These are phyloP conservation scores for Rotaria sp. DNA, from an alignment of 2,888 invertebrate species.

Conservation along the genomic window DNA sequence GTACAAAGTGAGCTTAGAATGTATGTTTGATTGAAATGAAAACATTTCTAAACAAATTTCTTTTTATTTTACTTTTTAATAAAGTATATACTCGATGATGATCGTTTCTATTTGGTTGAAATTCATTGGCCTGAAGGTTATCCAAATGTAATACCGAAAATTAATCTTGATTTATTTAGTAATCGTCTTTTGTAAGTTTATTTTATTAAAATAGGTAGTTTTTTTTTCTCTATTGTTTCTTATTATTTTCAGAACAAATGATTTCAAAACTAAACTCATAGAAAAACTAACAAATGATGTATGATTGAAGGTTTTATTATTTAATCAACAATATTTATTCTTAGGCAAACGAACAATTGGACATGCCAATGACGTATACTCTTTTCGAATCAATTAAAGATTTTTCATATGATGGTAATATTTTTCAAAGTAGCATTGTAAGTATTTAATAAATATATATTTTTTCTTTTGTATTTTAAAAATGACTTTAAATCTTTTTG, in stretches of 20 bases:
- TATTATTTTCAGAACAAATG: slow-evolving; percentile 60
- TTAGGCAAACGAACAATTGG: slow-evolving; percentile 70
- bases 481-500: too few species aligned
- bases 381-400: slow-evolving; percentile 84
- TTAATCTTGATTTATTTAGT: slow-evolving; percentile 83
- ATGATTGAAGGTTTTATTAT: slow-evolving; percentile 29
- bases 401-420: slow-evolving; percentile 61
- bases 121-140: slow-evolving; percentile 78
- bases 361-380: slow-evolving; percentile 87
- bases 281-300: slow-evolving; percentile 42
- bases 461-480: too few species aligned
- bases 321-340: not conserved
- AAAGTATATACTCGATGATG: slow-evolving; percentile 66
- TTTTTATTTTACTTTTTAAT: slow-evolving; percentile 41
- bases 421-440: slow-evolving; percentile 1
- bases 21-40: slow-evolving; percentile 50
- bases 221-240: too few species aligned
- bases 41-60: slow-evolving; percentile 57
- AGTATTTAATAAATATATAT: not conserved
- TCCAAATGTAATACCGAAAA: slow-evolving; percentile 71
- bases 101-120: slow-evolving; percentile 74
- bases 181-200: slow-evolving; percentile 79
- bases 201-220: not conserved
- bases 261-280: slow-evolving; percentile 67
- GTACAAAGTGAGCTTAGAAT: slow-evolving; percentile 70